Conservation (phyloP, 2,888 invertebrate genomes). For the Biston stratarius region DNA sequence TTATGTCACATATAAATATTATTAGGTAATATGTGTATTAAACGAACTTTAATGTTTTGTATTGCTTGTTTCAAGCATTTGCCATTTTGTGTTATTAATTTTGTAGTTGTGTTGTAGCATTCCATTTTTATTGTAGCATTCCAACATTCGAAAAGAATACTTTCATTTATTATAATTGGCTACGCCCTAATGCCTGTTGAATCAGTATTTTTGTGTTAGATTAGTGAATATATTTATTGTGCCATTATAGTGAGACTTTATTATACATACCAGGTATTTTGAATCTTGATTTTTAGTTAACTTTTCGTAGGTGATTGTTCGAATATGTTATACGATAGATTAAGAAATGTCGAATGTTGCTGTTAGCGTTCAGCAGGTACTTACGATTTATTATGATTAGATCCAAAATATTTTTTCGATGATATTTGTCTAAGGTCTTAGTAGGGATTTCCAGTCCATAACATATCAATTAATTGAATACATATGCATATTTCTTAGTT, state of each 20-base stretch:
- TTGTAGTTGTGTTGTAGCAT: conserved; percentile 2
- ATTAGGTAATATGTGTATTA: not conserved
- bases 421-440: not conserved
- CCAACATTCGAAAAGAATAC: conserved; percentile 13
- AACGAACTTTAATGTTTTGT: not conserved
- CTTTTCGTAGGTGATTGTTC: not conserved
- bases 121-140: conserved; percentile 29
- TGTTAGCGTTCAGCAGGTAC: conserved; percentile 2
- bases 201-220: conserved; percentile 21
- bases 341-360: not conserved
- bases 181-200: conserved; percentile 5
- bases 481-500: conserved; percentile 11
- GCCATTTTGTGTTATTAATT: conserved; percentile 11
- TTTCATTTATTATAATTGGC: conserved; percentile 19
- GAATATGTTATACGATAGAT: conserved; percentile 7
- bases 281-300: conserved; percentile 6
- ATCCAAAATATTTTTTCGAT: not conserved
- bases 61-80: conserved; percentile 9
- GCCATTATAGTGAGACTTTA: conserved; percentile 24
- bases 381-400: not conserved
- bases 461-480: conserved; percentile 15
- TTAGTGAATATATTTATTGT: conserved; percentile 20
- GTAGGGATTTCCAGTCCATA: not conserved
- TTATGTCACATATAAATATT: not conserved
- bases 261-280: conserved; percentile 1